Percentiles rank a stretch among this genome's conserved stretches.
phyloP scores from a whole-genome alignment of 1,140 invertebrate species.

The Zaprionus tsacasi region DNA sequence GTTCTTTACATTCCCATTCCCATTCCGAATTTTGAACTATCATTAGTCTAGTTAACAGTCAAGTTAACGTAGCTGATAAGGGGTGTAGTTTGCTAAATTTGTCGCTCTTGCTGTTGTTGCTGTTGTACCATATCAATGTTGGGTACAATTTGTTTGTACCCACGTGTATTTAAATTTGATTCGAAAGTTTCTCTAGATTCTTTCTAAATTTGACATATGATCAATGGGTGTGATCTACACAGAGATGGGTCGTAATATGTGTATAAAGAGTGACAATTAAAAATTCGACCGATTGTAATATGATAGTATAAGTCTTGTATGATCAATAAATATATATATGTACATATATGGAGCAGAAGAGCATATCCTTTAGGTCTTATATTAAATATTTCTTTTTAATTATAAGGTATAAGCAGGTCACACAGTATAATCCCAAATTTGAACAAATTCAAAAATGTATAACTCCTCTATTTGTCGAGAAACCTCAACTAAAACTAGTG shows the following conservation, averaged over 20 bases:
- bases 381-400: no score
- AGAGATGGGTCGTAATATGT: no score
- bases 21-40: background rate
- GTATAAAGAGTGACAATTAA: no score
- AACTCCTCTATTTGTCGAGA: background rate
- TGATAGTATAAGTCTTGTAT: no score
- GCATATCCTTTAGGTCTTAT: no score
- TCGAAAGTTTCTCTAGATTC: background rate
- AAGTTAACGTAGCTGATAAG: conserved; percentile 24
- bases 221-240: background rate
- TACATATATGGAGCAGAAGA: no score
- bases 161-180: background rate
- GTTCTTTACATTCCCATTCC: conserved; percentile 6
- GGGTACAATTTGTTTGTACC: conserved; percentile 13
- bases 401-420: no score
- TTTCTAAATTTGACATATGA: conserved; percentile 1
- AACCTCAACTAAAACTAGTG: background rate
- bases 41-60: conserved; percentile 23
- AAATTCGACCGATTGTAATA: no score
- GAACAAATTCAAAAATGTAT: background rate
- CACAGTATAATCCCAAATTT: no score
- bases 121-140: background rate
- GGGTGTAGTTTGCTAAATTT: background rate
- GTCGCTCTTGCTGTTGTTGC: background rate
- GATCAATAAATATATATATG: no score